These are phyloP conservation scores for Drosophila sucinea DNA, from an alignment of 1,140 invertebrate genomes.

Conservation along the genomic window DNA sequence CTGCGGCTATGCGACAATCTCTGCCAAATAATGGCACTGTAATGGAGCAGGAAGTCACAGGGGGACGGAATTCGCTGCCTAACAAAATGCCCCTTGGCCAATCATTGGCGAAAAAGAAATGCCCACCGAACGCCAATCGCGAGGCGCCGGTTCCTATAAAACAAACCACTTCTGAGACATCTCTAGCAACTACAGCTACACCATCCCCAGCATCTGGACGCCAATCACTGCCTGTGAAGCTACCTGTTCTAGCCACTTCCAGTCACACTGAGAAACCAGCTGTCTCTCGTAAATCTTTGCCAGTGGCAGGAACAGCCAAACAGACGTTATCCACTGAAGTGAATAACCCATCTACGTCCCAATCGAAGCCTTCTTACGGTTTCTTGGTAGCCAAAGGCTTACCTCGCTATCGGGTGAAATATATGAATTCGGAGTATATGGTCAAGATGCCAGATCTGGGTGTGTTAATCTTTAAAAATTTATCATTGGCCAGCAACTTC, in stretches of 20 bases:
- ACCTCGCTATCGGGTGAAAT: slow-evolving; percentile 50
- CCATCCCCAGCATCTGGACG: slow-evolving; percentile 1
- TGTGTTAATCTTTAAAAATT: slow-evolving; percentile 38
- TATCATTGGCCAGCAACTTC: slow-evolving; percentile 24
- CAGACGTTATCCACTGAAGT: background rate
- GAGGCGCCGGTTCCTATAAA: background rate
- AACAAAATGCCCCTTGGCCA: background rate
- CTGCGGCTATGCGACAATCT: background rate
- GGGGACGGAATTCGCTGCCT: background rate
- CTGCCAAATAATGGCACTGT: background rate
- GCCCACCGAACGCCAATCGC: background rate
- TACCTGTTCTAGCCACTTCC: background rate
- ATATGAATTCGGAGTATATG: slow-evolving; percentile 30
- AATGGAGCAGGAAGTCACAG: background rate
- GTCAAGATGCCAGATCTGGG: slow-evolving; percentile 51
- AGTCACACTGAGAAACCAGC: background rate
- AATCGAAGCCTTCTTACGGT: slow-evolving; percentile 34
- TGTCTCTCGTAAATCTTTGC: slow-evolving; percentile 1
- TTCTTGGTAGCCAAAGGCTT: slow-evolving; percentile 44
- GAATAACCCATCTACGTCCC: background rate
- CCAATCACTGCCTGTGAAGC: slow-evolving; percentile 15
- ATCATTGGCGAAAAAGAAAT: background rate
- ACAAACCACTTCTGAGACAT: background rate
- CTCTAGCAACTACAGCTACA: background rate
- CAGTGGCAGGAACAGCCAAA: background rate